A percentile compares a stretch with the other conserved stretches of the same genome.
Evolutionary conservation across 2,888 invertebrate species (phyloP).

Genomic region (Ennomos fuscantarius): DNA sequence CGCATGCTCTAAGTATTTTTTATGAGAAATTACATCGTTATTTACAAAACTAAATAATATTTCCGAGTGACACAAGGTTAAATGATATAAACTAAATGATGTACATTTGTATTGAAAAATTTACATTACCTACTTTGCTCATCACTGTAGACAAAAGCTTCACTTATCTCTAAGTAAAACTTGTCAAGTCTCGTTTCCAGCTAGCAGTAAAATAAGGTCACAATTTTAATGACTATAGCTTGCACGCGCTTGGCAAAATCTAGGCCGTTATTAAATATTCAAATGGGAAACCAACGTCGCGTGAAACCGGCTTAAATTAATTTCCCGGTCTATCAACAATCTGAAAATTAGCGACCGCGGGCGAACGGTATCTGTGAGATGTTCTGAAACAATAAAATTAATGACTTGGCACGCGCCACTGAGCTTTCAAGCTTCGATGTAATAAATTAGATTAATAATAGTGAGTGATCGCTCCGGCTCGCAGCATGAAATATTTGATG

Average conservation of each 20-base stretch:
- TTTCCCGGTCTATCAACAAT: constrained; percentile 45
- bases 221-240: constrained; percentile 15
- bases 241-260: constrained; percentile 18
- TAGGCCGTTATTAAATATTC: constrained; percentile 28
- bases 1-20: constrained; percentile 10
- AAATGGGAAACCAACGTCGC: constrained; percentile 26
- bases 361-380: constrained; percentile 44
- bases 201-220: constrained; percentile 8
- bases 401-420: constrained; percentile 31
- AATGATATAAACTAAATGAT: too few species aligned
- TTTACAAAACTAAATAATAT: too few species aligned
- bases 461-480: background rate
- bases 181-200: constrained; percentile 5
- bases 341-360: constrained; percentile 42
- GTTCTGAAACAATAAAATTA: constrained; percentile 43
- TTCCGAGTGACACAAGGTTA: too few species aligned
- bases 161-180: background rate
- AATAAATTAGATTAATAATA: constrained; percentile 28
- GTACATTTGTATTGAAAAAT: too few species aligned
- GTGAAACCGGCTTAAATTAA: constrained; percentile 35
- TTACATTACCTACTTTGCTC: too few species aligned
- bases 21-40: constrained; percentile 12
- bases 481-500: constrained; percentile 20
- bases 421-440: constrained; percentile 26
- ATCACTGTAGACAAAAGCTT: too few species aligned